Base-by-base conservation (phyloP, 1,140 invertebrate genomes). In the Drosophila neocordata region DNA sequence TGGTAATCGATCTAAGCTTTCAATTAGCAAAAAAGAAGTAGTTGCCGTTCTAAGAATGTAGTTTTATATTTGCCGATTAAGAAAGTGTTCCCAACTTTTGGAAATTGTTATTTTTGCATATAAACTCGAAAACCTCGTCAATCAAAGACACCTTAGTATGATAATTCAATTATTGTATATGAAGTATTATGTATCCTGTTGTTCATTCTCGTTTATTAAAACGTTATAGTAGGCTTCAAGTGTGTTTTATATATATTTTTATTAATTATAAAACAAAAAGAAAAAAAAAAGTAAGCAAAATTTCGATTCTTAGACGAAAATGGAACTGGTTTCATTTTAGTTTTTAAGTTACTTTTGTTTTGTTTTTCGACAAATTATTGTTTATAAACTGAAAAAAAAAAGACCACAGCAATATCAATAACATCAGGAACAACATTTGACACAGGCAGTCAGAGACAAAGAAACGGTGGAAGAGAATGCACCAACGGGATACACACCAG, bases 301-400 rank as follows among this genome's bases (percentile, higher is more conserved):
- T 31, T 55, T 34, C 24, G 51, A 73, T 73, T 70, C 1, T 59
- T 65, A 67, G 60, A 69, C 73, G 65, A 63, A 58, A 73, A 65
- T 63, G 58, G 71, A 72, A 55, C 41, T 38, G 58, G 51, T 63
- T 75, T 73, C 70, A 88, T 78, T 65, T 76, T 85, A 79, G 72
- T 79, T 88, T 87, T 76, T 71, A 77, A 83, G 84, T 77, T 77
- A 65, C 65, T 76, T 62, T 70, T 67, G 62, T 55, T 73, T 72
- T 76, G 6, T 11, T 48, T 48, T 48, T 48, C 64, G 65, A 73
- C 69, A 87, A 85, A 85, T 85, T 81, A 65, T 84, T 71, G 73
- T 85, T 85, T 62, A 79, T 63, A 80, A 37, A 69, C 62, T 13
- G 6, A 22, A 53, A 53, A 52, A 52, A 24, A 24, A 24, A 52